A percentile compares a stretch with the other conserved stretches of the same genome.
These are phyloP conservation scores for Hypothenemus hampei DNA, from an alignment of 1,140 invertebrate species.

Conservation along the genomic window DNA sequence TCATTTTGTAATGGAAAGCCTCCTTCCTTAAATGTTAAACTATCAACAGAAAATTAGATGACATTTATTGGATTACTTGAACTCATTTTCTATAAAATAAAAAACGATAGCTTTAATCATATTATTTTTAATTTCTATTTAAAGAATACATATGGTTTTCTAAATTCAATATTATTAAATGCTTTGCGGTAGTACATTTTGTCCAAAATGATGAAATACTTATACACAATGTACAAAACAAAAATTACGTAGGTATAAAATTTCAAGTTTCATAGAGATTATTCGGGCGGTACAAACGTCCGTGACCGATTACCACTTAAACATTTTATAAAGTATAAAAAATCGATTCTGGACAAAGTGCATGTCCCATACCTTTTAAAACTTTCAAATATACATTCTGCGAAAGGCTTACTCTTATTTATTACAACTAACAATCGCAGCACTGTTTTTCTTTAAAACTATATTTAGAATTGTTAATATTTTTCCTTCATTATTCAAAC, in stretches of 20 bases:
- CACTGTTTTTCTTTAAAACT: slow-evolving; percentile 36
- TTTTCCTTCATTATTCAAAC: slow-evolving; percentile 31
- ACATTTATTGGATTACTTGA: too few species aligned
- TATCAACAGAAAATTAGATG: too few species aligned
- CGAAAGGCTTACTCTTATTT: slow-evolving; percentile 44
- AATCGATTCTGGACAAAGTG: slow-evolving; percentile 42
- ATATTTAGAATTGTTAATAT: slow-evolving; percentile 44
- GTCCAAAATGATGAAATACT: slow-evolving; percentile 41
- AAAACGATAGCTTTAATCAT: too few species aligned
- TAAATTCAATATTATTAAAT: slow-evolving; percentile 48
- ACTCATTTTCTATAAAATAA: too few species aligned
- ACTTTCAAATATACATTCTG: slow-evolving; percentile 43
- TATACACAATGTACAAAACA: slow-evolving; percentile 30
- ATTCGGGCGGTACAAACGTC: too few species aligned
- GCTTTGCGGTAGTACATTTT: slow-evolving; percentile 43
- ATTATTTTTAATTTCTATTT: slow-evolving; percentile 45
- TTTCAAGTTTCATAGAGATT: slow-evolving; percentile 29
- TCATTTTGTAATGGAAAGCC: too few species aligned
- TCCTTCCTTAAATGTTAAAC: too few species aligned
- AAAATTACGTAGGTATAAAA: slow-evolving; percentile 27
- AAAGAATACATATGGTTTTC: slow-evolving; percentile 48
- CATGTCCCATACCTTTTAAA: slow-evolving; percentile 19
- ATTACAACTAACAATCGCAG: slow-evolving; percentile 42
- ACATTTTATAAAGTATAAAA: slow-evolving; percentile 25
- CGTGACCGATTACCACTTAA: neutral